Conservation (phyloP, 64 coral and sea anemone genomes). For the Exaiptasia diaphana region DNA sequence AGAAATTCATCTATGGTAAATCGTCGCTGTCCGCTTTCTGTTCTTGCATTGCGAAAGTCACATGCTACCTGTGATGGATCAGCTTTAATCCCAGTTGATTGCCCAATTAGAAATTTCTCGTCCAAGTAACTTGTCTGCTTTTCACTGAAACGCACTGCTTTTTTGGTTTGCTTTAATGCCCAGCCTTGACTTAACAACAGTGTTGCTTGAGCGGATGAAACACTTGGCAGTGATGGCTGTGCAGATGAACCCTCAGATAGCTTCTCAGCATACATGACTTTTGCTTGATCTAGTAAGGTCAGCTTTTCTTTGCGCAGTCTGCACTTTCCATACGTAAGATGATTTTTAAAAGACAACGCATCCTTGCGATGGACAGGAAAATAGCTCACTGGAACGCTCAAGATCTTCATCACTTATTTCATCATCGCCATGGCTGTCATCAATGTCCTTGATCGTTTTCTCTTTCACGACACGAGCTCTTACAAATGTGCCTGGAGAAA, state of each 20-base stretch:
- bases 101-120: conserved; percentile 38
- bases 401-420: not conserved
- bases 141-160: conserved; percentile 7
- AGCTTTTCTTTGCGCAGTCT: not conserved
- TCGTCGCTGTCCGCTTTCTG: not conserved
- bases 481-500: not conserved
- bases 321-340: not conserved
- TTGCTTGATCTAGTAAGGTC: not conserved
- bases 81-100: conserved; percentile 23
- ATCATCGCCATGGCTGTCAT: not conserved
- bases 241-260: not conserved
- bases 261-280: not conserved
- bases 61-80: conserved; percentile 14
- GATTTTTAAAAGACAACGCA: not conserved
- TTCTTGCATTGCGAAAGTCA: conserved; percentile 22
- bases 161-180: conserved; percentile 38
- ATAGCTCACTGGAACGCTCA: not conserved
- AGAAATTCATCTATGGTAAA: conserved; percentile 50
- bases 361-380: not conserved
- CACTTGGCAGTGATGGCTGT: not conserved
- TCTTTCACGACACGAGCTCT: not conserved
- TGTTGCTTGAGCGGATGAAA: not conserved
- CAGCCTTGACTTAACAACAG: conserved; percentile 13
- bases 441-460: not conserved
- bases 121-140: conserved; percentile 51